Conservation (phyloP, 2,113 vertebrate species). For the Zapornia atra region DNA sequence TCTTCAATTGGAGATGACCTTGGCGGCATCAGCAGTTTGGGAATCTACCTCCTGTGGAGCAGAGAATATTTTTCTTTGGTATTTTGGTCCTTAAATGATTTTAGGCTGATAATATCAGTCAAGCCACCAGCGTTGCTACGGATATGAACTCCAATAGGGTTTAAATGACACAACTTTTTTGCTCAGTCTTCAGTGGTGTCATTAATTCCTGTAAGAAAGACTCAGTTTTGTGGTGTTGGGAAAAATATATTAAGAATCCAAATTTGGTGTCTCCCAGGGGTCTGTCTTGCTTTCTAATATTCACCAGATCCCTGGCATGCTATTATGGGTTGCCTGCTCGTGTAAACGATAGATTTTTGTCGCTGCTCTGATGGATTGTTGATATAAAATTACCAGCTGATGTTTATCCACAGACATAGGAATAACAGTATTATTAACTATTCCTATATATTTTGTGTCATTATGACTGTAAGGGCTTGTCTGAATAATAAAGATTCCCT, state of each 20-base stretch:
- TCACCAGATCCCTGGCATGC: not conserved
- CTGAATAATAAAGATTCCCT: constrained; percentile 63
- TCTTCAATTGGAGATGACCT: not conserved
- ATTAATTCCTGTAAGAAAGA: not conserved
- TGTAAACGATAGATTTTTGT: constrained; percentile 8
- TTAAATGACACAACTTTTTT: not conserved
- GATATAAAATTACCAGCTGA: constrained; percentile 20
- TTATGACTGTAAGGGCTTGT: constrained; percentile 46
- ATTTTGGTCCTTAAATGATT: not conserved
- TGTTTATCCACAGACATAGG: constrained; percentile 37
- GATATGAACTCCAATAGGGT: not conserved
- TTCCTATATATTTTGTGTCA: constrained; percentile 54
- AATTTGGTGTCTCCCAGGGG: not conserved
- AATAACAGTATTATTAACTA: constrained; percentile 46
- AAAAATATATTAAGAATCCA: not conserved
- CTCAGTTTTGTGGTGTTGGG: not conserved
- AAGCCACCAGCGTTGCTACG: not conserved
- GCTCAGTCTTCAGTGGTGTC: not conserved
- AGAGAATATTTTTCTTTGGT: not conserved
- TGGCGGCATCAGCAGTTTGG: not conserved
- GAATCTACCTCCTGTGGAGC: not conserved
- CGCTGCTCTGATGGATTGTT: not conserved
- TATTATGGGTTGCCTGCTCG: not conserved
- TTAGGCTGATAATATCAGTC: not conserved
- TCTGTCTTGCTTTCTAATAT: not conserved